Percentiles rank a stretch among this genome's conserved stretches.
Conservation (phyloP, 2,113 vertebrate species). For the Prionailurus viverrinus region DNA sequence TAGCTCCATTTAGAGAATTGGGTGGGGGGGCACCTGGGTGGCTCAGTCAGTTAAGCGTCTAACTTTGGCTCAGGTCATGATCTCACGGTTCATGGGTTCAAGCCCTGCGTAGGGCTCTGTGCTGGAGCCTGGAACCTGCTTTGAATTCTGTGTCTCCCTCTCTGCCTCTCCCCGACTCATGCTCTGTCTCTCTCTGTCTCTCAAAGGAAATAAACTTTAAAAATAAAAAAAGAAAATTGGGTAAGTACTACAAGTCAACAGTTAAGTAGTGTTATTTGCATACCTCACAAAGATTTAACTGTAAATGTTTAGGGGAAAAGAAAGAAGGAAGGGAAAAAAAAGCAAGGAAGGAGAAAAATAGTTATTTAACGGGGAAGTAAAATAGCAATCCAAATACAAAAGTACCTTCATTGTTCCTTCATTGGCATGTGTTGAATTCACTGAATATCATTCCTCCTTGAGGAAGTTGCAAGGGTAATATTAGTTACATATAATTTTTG, state of each 20-base stretch:
- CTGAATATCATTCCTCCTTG: neutral
- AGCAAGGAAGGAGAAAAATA: neutral
- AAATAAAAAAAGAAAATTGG: neutral
- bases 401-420: neutral
- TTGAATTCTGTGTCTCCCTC: too few species aligned
- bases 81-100: too few species aligned
- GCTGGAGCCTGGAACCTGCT: too few species aligned
- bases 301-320: neutral
- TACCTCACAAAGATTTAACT: constrained; percentile 6
- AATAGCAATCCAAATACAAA: neutral
- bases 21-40: neutral
- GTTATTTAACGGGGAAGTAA: neutral
- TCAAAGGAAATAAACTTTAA: neutral
- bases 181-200: too few species aligned
- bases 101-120: too few species aligned
- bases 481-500: neutral
- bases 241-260: neutral
- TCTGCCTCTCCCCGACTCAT: too few species aligned
- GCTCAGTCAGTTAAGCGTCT: too few species aligned
- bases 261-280: neutral
- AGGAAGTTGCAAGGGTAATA: neutral
- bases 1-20: neutral
- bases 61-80: too few species aligned
- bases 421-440: neutral
- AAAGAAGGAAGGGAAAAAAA: neutral